Evolutionary conservation across 2,888 invertebrate genomes (phyloP), one percentile per base, ranked within the genome.

Genomic region (Horisme vitalbata): DNA sequence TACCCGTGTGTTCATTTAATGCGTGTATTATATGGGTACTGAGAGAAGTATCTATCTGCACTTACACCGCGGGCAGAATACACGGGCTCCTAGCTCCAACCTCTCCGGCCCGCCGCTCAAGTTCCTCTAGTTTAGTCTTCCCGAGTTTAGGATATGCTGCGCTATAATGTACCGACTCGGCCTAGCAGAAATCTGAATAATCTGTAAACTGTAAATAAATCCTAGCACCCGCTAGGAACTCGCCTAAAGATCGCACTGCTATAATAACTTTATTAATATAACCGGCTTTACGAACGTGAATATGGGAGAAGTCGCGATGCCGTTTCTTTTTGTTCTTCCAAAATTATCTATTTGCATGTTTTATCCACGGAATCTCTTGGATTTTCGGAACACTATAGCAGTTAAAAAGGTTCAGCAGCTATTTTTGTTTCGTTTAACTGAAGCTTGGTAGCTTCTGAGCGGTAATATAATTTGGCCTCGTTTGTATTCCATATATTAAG

Each of bases 221-320:
- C 39, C 56, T 60, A 50, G 57, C 53, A 49, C 41, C 39, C 52
- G 45, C n/a, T 38, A 37, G 35, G 34, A 27, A 39, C 31, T 27
- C 43, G 45, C 37, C 44, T 44, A 50, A 46, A 52, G 50, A 57
- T 57, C 52, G 54, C 58, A 45, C 37, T 50, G 52, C 54, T 52
- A 58, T 65, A 67, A 71, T 69, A 67, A 65, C 68, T 69, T 68
- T 68, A 72, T 71, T 69, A 72, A 71, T 74, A 68, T 57, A 69
- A 67, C 73, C 63, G 63, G 68, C 64, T 69, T 61, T 62, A 61
- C 61, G 61, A 45, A 58, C n/a, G n/a, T n/a, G n/a, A n/a, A n/a
- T n/a, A n/a, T n/a, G 35, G 38, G 52, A 35, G 39, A 41, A 43
- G 34, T 32, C 8, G 15, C 34, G 8, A 24, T 24, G 14, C 30